Base-by-base conservation (phyloP, 2,888 invertebrate species). In the Plebejus melissa region DNA sequence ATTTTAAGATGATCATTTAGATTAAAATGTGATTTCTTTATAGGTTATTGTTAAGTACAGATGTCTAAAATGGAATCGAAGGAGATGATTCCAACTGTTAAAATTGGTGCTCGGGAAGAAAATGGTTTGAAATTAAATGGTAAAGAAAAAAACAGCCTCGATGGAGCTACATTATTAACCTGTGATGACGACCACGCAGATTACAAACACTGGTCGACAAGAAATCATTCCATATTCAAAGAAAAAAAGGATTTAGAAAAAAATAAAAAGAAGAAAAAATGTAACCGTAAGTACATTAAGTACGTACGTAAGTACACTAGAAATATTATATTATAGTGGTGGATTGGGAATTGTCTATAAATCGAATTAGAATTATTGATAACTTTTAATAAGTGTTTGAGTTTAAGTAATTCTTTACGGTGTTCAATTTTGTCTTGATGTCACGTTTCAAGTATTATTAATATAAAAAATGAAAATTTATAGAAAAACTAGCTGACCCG, bases 31-130 rank as follows among this genome's bases (percentile, higher is more conserved):
- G 28, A 13, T 70, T 22, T 22, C 4, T 46, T 71, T 71, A 41
- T 28, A 71, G 71, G 22, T 71, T 41, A 9, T 4, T 38, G 16
- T 1, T 70, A 22, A 22, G 9, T 69, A 2, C 28, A 70, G 38
- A 70, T n/a, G 36, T 7, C 46, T 5, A 22, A 2, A 22, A 71
- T 71, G 71, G 71, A 71, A 28, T 28, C 71, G 9, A 46, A 71
- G 0, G 41, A 71, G 5, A 71, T 71, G 71, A 46, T 71, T 11
- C 71, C 54, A 22, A 54, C 72, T 38, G 72, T 72, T 4, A 70
- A 70, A 70, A 70, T 70, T 5, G 70, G 41, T 41, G 70, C 38
- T 22, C n/a, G 22, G 38, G 70, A 9, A 41, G 70, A 41, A 7
- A 41, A 6, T 70, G 54, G 13, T 9, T 2, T 16, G 7, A 69